phyloP scores from a whole-genome alignment of 2,113 vertebrate genomes.

The Eira barbara region DNA sequence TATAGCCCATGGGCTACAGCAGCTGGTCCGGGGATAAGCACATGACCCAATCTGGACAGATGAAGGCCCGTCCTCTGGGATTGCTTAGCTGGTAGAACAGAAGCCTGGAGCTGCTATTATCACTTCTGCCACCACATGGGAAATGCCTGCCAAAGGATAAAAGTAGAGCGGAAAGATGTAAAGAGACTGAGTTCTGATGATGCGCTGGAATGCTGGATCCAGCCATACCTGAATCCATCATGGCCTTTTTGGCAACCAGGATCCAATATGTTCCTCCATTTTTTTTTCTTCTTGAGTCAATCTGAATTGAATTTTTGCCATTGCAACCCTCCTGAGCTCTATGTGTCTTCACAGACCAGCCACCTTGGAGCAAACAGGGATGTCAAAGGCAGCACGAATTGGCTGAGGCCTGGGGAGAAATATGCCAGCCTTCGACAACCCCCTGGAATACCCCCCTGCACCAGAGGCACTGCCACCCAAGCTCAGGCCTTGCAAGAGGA shows the following conservation, averaged over 20 bases:
- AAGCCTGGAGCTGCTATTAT: background rate
- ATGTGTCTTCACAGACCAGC: background rate
- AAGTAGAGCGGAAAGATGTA: background rate
- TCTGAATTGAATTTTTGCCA: background rate
- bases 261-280: background rate
- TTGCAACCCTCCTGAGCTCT: background rate
- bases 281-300: background rate
- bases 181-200: background rate
- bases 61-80: background rate
- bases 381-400: background rate
- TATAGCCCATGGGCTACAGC: background rate
- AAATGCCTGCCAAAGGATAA: background rate
- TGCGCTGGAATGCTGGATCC: background rate
- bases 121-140: background rate
- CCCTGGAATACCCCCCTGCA: no score
- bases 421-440: background rate
- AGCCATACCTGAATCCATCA: background rate
- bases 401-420: background rate
- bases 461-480: background rate
- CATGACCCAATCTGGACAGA: background rate
- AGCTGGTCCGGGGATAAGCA: background rate
- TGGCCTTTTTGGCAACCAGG: background rate
- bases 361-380: background rate
- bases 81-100: background rate
- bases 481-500: background rate